Evolutionary conservation across 2,888 invertebrate species (phyloP), one percentile per base, ranked within the genome.

Genomic region (Blomia tropicalis): DNA sequence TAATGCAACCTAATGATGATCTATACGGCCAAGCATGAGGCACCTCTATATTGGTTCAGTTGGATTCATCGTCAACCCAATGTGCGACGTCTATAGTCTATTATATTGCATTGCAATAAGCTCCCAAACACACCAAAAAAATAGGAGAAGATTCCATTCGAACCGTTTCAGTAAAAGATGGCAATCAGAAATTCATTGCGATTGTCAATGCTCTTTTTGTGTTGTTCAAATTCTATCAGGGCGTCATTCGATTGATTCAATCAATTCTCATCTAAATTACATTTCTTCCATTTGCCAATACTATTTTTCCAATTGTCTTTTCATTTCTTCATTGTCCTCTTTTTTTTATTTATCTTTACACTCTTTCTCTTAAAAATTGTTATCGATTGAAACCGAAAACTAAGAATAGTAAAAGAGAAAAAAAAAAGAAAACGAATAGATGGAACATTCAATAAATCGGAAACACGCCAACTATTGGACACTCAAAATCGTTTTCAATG

Each of bases 231-330:
- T 47, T 47, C 51, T 47, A 47, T 47, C 22, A 14, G 41, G n/a
- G 41, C 14, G 14, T 41, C 11, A 47, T 56, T 56, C 56, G 31
- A 32, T 56, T 56, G 32, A 32, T 56, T 56, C 36, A 32, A 31
- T 56, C 56, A 31, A 36, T 31, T 56, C 56, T 56, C 56, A 56
- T 56, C 56, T 56, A 56, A 56, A 56, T 56, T 56, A 30, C 56
- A 30, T 56, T 56, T 56, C 29, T 25, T 14, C 22, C 29, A 51
- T 51, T 51, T n/a, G n/a, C 11, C 2, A 25, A 7, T 51, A n/a
- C 51, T 14, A 29, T 51, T 51, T 17, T 25, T 51, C n/a, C 22
- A 17, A 19, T 51, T 56, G 56, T 56, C 29, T 19, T 19, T 19
- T 32, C 22, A 56, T n/a, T 23, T 32, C 29, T 31, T 22, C 4